phyloP scores from a whole-genome alignment of 2,113 vertebrate species.

The Stomatorhinus ivindoensis region DNA sequence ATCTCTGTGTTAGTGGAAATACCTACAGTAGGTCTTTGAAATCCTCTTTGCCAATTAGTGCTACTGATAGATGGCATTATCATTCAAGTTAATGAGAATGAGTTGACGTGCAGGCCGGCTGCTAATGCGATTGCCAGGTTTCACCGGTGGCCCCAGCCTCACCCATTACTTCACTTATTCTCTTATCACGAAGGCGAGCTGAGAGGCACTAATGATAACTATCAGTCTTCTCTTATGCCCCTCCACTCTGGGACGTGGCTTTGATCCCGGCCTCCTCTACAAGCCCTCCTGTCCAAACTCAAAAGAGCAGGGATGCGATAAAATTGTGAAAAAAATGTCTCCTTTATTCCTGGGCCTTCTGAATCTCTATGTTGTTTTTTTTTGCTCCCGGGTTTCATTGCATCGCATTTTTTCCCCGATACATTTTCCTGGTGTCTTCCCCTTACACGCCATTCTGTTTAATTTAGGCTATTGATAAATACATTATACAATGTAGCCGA shows the following conservation, averaged over 20 bases:
- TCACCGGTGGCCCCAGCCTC: slow-evolving; percentile 40
- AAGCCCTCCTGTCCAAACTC: not conserved
- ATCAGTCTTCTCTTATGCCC: slow-evolving; percentile 27
- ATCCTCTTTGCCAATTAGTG: slow-evolving; percentile 58
- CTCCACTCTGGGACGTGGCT: not conserved
- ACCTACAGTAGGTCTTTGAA: slow-evolving; percentile 56
- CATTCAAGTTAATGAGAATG: slow-evolving; percentile 67
- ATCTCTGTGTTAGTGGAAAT: slow-evolving; percentile 55
- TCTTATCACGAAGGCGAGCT: slow-evolving; percentile 53
- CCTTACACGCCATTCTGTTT: slow-evolving; percentile 1
- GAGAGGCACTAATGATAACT: slow-evolving; percentile 50
- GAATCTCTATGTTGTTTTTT: not conserved
- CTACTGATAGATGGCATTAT: slow-evolving; percentile 62
- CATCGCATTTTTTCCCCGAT: not conserved
- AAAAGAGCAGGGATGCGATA: not conserved
- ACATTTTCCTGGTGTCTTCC: not conserved
- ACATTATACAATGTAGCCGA: not conserved
- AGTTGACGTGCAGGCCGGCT: slow-evolving; percentile 50
- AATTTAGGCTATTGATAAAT: not conserved
- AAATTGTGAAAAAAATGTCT: not conserved
- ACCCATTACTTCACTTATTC: slow-evolving; percentile 48
- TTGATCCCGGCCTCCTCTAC: not conserved
- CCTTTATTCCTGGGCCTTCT: not conserved
- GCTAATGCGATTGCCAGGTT: slow-evolving; percentile 51
- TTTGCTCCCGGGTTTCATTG: not conserved